Conservation (phyloP, 2,888 invertebrate species). For the Laothoe populi region DNA sequence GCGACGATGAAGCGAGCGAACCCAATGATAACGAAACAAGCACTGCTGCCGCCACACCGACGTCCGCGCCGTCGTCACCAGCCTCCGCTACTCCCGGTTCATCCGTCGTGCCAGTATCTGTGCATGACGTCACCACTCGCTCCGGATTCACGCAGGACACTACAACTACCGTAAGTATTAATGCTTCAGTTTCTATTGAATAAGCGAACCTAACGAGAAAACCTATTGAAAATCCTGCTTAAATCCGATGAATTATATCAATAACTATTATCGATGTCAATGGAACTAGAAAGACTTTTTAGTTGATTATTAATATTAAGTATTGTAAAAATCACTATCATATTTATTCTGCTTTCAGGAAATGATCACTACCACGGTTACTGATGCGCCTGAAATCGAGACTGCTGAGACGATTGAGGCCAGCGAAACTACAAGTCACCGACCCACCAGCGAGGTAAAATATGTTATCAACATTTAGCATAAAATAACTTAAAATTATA, state of each 20-base stretch:
- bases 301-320: too few relatives aligned
- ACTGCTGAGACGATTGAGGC: conserved; percentile 73
- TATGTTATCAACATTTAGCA: too few relatives aligned
- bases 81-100: conserved; percentile 57
- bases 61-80: conserved; percentile 56
- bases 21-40: conserved; percentile 62
- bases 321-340: too few relatives aligned
- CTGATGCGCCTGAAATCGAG: conserved; percentile 72
- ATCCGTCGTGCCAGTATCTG: conserved; percentile 55
- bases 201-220: background rate
- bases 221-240: too few relatives aligned
- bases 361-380: conserved; percentile 73
- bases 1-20: conserved; percentile 74
- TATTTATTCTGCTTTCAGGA: conserved; percentile 59
- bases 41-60: conserved; percentile 50
- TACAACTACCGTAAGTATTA: conserved; percentile 67
- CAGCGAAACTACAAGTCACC: conserved; percentile 76
- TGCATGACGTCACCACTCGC: conserved; percentile 66
- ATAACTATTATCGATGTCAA: too few relatives aligned
- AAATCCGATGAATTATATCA: too few relatives aligned
- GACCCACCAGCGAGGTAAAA: conserved; percentile 73
- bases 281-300: too few relatives aligned
- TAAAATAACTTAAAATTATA: too few relatives aligned
- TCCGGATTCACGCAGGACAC: conserved; percentile 67
- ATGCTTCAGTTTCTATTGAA: background rate